These are phyloP conservation scores for Cetoscarus ocellatus DNA, from an alignment of 2,797 vertebrate genomes.

Conservation along the genomic window DNA sequence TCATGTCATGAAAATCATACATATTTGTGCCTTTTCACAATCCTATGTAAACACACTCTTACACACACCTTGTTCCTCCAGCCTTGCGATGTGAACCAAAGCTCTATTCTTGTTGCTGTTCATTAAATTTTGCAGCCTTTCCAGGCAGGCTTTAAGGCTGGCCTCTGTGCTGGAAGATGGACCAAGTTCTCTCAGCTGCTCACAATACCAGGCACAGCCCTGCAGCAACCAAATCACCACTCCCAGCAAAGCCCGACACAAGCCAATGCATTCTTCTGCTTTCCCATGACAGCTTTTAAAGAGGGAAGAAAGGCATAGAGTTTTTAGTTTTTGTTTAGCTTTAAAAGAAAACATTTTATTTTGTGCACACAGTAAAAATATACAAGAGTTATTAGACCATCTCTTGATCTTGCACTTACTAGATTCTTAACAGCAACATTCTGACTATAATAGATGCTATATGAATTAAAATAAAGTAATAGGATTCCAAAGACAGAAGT, in stretches of 20 bases:
- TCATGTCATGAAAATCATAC: no score
- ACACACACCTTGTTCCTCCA: slow-evolving; percentile 92
- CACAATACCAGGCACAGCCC: slow-evolving; percentile 90
- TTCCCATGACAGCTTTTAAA: slow-evolving; percentile 93
- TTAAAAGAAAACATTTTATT: neutral
- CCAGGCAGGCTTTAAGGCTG: slow-evolving; percentile 91
- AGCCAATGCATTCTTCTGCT: slow-evolving; percentile 95
- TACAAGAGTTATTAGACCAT: no score
- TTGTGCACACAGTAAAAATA: no score
- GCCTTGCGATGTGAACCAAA: slow-evolving; percentile 94
- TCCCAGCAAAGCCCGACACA: slow-evolving; percentile 93
- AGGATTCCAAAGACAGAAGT: neutral
- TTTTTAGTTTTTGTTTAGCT: neutral
- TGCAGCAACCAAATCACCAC: slow-evolving; percentile 94
- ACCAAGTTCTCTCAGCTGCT: slow-evolving; percentile 88
- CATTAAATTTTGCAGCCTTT: slow-evolving; percentile 88
- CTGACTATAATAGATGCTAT: neutral
- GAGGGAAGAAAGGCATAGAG: slow-evolving; percentile 2
- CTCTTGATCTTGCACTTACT: neutral
- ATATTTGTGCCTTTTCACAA: no score
- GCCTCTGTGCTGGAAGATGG: slow-evolving; percentile 81
- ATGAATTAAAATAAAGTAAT: neutral
- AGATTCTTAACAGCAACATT: neutral
- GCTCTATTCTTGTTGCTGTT: slow-evolving; percentile 93
- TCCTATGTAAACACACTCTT: slow-evolving; percentile 4